Conservation (phyloP, 1,140 invertebrate genomes). For the Bombus haemorrhoidalis region DNA sequence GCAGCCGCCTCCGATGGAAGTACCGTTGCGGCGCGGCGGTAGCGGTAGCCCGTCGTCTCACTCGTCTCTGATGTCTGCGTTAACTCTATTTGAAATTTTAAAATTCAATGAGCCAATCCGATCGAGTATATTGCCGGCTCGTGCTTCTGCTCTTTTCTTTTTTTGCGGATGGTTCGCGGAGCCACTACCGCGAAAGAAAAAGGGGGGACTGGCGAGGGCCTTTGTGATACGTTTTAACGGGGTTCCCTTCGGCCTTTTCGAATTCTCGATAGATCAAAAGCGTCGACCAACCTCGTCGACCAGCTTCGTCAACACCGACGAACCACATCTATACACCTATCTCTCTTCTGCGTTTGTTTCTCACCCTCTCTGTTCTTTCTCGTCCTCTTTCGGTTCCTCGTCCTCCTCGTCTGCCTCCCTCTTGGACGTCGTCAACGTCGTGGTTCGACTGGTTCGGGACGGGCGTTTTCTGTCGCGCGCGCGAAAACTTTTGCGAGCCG, state of each 20-base stretch:
- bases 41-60: neutral
- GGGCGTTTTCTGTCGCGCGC: slow-evolving; percentile 34
- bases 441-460: slow-evolving; percentile 20
- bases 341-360: neutral
- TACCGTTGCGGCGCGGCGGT: slow-evolving; percentile 8
- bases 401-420: neutral
- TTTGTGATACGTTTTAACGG: slow-evolving; percentile 70
- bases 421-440: neutral
- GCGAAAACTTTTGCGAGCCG: slow-evolving; percentile 48
- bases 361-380: neutral
- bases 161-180: slow-evolving; percentile 42
- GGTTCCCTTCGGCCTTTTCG: slow-evolving; percentile 60
- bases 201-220: slow-evolving; percentile 41
- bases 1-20: neutral
- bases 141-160: slow-evolving; percentile 30
- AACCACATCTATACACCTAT: neutral
- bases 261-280: slow-evolving; percentile 67
- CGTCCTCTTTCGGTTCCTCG: neutral
- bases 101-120: slow-evolving; percentile 73
- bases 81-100: slow-evolving; percentile 71
- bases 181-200: slow-evolving; percentile 29
- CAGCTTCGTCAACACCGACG: slow-evolving; percentile 32
- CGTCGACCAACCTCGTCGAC: slow-evolving; percentile 42
- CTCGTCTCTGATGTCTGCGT: slow-evolving; percentile 58
- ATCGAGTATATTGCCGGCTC: slow-evolving; percentile 57